Base-by-base conservation (phyloP, 2,797 vertebrate species). In the Pseudochromis fuscus region DNA sequence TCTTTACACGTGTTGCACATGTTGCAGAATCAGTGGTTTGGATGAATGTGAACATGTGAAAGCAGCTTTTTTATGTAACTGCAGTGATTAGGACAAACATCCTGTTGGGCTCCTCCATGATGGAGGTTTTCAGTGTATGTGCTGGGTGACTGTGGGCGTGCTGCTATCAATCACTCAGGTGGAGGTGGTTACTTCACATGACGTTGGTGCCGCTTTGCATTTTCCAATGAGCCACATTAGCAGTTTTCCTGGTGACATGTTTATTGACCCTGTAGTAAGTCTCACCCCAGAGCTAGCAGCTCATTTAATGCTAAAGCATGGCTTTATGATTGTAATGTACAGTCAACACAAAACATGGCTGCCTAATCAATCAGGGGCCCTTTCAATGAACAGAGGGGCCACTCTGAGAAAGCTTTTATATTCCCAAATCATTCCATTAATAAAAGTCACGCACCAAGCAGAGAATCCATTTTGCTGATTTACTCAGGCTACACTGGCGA, bases 381-480 rank as follows among this genome's bases (percentile, higher is more conserved):
- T 92, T 92, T 72, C 86, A 72, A 89, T 91, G 94, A 95, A 94
- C 64, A 81, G 80, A 76, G 84, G 46, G 72, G 69, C 79, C 63
- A 74, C 77, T 94, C 93, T 88, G 31, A 68, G 89, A 86, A 94
- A 94, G 90, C 91, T 90, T 93, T 93, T 87, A 87, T 87, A 88
- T 92, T 91, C 83, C 83, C 93, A 94, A 95, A 96, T 95, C 94
- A 94, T 95, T 95, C 94, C 94, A 94, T 97, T 96, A 96, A 95
- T 96, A 94, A 95, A 96, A 96, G 94, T 94, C 90, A 93, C 92
- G 89, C 93, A 94, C 89, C 91, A 90, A 92, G 93, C 81, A 72
- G 62, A 91, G 93, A 94, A 95, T 95, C 92, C 95, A 95, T 97
- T 96, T 94, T 91, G 91, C 93, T 96, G 96, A 98, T 97, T 98